Percentiles rank a stretch among this genome's conserved stretches.
These are phyloP conservation scores for Lasiurus cinereus DNA, from an alignment of 2,113 vertebrate species.

Conservation along the genomic window DNA sequence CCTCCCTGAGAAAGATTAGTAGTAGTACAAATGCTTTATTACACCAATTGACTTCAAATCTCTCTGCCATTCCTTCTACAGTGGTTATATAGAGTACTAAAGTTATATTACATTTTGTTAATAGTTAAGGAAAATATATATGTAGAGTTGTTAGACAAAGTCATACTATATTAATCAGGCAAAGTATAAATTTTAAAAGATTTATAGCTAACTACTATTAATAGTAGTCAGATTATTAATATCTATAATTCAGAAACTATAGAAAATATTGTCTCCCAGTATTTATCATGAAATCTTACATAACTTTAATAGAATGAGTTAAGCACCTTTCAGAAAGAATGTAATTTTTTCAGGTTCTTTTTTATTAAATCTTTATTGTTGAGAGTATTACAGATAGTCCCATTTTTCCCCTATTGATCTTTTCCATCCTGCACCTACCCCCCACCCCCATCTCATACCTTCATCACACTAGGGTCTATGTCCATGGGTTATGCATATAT, in stretches of 20 bases:
- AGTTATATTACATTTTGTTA: background rate
- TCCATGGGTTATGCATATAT: too few relatives aligned
- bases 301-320: slow-evolving; percentile 23
- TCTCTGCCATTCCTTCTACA: background rate
- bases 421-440: too few relatives aligned
- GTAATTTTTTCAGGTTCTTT: background rate
- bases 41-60: background rate
- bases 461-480: too few relatives aligned
- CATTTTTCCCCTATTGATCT: too few relatives aligned
- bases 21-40: background rate
- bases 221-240: background rate
- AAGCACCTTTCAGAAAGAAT: background rate
- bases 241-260: slow-evolving; percentile 21
- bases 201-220: background rate
- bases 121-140: background rate
- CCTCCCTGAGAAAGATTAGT: background rate
- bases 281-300: background rate
- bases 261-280: background rate
- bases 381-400: too few relatives aligned
- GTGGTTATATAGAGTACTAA: background rate
- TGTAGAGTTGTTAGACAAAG: background rate
- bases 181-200: slow-evolving; percentile 29
- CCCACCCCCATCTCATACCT: too few relatives aligned
- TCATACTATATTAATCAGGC: background rate
- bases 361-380: too few relatives aligned